A percentile compares a stretch with the other conserved stretches of the same genome.
These are phyloP conservation scores for Chymomyza procnemis DNA, from an alignment of 2,888 invertebrate species.

Conservation along the genomic window DNA sequence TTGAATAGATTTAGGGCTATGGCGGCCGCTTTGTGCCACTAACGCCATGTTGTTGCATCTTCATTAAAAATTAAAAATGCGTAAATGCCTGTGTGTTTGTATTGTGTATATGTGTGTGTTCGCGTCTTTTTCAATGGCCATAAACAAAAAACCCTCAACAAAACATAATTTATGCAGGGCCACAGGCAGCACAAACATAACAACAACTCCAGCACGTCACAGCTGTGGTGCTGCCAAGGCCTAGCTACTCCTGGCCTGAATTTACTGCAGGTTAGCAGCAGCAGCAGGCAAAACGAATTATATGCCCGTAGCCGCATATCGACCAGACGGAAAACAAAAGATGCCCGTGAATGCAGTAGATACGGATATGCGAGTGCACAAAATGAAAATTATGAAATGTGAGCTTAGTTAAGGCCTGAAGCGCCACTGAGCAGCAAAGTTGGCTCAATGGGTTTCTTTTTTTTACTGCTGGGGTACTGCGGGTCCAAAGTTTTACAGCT, in stretches of 20 bases:
- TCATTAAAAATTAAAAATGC: constrained; percentile 47
- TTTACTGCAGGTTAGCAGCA: background rate
- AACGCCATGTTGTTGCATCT: constrained; percentile 27
- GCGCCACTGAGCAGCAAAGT: background rate
- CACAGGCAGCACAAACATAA: background rate
- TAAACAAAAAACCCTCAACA: constrained; percentile 36
- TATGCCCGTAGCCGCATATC: background rate
- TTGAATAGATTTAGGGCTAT: background rate
- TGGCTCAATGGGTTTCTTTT: background rate
- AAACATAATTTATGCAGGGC: constrained; percentile 48
- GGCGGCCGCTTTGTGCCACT: background rate
- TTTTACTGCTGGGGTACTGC: background rate
- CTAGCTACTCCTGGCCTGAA: background rate
- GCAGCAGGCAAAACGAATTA: background rate
- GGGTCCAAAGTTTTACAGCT: background rate
- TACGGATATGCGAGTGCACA: background rate
- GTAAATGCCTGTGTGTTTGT: constrained; percentile 6
- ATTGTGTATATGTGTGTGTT: background rate
- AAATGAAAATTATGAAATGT: background rate
- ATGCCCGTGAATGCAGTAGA: constrained; percentile 9
- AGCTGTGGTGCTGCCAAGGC: background rate
- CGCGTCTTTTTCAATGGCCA: constrained; percentile 26
- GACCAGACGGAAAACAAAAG: constrained; percentile 28
- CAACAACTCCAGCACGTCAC: background rate
- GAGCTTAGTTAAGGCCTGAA: background rate